These are phyloP conservation scores for Serranus cabrilla DNA, from an alignment of 2,797 vertebrate species.

Conservation along the genomic window DNA sequence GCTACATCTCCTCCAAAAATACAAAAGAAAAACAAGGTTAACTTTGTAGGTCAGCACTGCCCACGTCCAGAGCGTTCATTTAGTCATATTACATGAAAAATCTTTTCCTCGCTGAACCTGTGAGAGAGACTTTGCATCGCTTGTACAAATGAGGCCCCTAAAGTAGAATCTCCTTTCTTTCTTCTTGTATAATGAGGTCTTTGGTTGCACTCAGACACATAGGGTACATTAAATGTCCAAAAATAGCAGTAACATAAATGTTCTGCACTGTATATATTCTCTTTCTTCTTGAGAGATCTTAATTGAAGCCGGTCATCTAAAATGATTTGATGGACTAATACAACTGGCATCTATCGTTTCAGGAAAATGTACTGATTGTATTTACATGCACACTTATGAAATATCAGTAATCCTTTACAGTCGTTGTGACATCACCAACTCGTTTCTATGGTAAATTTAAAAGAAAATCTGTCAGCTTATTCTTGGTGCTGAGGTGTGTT, in stretches of 20 bases:
- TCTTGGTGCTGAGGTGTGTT: background rate
- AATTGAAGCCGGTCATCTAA: background rate
- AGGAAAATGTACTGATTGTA: background rate
- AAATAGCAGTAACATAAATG: background rate
- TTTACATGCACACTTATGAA: background rate
- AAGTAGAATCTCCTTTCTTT: slow-evolving; percentile 4
- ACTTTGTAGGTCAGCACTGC: slow-evolving; percentile 57
- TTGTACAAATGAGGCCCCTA: slow-evolving; percentile 31
- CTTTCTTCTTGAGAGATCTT: background rate
- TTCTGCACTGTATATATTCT: background rate
- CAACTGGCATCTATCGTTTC: background rate
- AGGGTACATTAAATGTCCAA: slow-evolving; percentile 2
- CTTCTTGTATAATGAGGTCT: slow-evolving; percentile 21
- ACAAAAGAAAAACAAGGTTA: slow-evolving; percentile 73
- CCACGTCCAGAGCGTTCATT: slow-evolving; percentile 35
- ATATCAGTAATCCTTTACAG: background rate
- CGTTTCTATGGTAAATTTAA: background rate
- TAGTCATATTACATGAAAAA: slow-evolving; percentile 33
- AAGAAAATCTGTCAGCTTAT: background rate
- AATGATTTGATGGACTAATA: background rate
- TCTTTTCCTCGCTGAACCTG: slow-evolving; percentile 1
- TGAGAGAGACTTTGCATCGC: slow-evolving; percentile 6
- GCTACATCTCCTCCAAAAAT: slow-evolving; percentile 52
- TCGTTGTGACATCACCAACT: background rate
- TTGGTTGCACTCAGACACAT: slow-evolving; percentile 10